Base-by-base conservation (phyloP, 2,888 invertebrate species). In the Sialis lutaria region DNA sequence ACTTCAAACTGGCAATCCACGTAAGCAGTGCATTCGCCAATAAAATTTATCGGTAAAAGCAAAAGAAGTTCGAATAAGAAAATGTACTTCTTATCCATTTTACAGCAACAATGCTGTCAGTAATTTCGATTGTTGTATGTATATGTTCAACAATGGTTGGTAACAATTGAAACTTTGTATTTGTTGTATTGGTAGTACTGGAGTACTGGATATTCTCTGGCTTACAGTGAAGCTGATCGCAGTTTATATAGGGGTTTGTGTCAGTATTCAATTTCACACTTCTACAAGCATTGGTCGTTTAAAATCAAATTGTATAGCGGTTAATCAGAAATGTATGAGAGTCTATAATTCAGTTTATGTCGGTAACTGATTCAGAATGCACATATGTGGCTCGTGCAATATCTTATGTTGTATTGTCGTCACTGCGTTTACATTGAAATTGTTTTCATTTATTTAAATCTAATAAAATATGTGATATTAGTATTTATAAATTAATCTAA, bases 261-360 rank as follows among this genome's bases (percentile, higher is more conserved):
- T 39, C 40, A 46, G 45, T 46, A 53, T 42, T 45, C 49, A 47
- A 54, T 55, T 55, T 55, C 52, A 53, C 50, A 50, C 50, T 48
- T 51, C 49, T 51, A 50, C 52, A 52, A 47, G 50, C 51, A 51
- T 51, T 53, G 47, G 48, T 49, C 51, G 51, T 50, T 54, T 51
- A 43, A 53, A 52, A 54, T 54, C 50, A 51, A 52, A 51, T 53
- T 51, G 48, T 52, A 52, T 50, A 47, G 40, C 44, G 48, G 49
- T 50, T 52, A 54, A 54, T 53, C 45, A 40, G 49, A 53, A 45
- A 33, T 31, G 45, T 35, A 45, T 45, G 45, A 31, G 35, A 37
- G 13, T 12, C 45, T 12, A 45, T 45, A 45, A 45, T 45, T 45
- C 45, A 45, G 37, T 45, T 35, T 37, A 7, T 8, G 22, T 22